Conservation (phyloP, 1,140 invertebrate species). For the Heliconius eleuchia region DNA sequence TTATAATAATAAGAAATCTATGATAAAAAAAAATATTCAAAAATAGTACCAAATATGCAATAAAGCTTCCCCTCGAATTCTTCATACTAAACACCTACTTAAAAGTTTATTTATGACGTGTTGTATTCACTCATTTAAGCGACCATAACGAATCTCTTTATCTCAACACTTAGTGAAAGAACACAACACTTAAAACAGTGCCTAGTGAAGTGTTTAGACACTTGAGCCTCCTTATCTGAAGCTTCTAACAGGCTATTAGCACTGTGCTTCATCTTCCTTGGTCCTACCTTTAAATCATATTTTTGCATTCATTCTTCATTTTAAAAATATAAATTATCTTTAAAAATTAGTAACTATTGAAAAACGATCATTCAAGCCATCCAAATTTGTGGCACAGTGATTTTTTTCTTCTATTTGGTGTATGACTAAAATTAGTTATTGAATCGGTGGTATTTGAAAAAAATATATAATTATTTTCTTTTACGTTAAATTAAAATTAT, state of each 20-base stretch:
- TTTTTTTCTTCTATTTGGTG: not conserved
- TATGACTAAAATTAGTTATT: not conserved
- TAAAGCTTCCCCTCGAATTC: not conserved
- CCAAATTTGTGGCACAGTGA: not conserved
- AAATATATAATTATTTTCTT: no score
- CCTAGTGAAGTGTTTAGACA: not conserved
- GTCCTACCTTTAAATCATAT: not conserved
- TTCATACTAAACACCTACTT: not conserved
- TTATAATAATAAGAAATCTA: not conserved
- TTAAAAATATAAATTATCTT: not conserved
- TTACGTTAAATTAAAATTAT: not conserved
- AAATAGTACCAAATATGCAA: not conserved
- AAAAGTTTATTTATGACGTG: constrained; percentile 1
- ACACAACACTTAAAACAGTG: not conserved
- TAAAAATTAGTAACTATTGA: no score
- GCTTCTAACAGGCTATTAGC: not conserved
- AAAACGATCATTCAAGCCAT: no score
- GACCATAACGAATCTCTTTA: not conserved
- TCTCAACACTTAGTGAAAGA: not conserved
- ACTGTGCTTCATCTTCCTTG: not conserved
- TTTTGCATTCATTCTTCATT: not conserved
- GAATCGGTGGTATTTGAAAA: not conserved
- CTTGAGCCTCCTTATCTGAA: not conserved
- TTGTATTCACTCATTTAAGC: not conserved
- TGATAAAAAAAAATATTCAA: not conserved